These are phyloP conservation scores for Ochropleura plecta DNA, from an alignment of 2,888 invertebrate species.

Conservation along the genomic window DNA sequence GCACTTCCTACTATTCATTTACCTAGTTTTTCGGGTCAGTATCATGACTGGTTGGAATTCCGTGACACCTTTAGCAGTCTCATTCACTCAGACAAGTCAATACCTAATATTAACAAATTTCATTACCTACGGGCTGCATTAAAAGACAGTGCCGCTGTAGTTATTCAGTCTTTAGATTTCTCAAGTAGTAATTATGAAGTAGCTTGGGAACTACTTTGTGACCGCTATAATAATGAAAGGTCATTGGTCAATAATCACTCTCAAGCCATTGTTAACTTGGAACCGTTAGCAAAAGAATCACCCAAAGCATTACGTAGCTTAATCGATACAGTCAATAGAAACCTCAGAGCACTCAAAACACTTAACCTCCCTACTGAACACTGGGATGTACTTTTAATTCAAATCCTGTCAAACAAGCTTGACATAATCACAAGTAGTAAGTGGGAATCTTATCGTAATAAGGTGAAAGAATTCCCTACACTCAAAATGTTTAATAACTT, in stretches of 20 bases:
- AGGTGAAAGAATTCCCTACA: slow-evolving; percentile 16
- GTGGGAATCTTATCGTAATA: slow-evolving; percentile 13
- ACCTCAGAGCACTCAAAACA: slow-evolving; percentile 8
- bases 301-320: neutral
- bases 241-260: slow-evolving; percentile 2
- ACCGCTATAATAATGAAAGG: slow-evolving; percentile 4
- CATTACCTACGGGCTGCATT: neutral
- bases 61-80: slow-evolving; percentile 3
- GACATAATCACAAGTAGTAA: slow-evolving; percentile 4
- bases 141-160: slow-evolving; percentile 5
- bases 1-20: neutral
- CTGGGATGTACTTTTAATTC: slow-evolving; percentile 7
- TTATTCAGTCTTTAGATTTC: neutral
- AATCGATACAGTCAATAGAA: slow-evolving; percentile 8
- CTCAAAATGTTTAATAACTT: slow-evolving; percentile 12
- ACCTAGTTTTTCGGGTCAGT: slow-evolving; percentile 5
- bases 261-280: slow-evolving; percentile 6
- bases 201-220: slow-evolving; percentile 4
- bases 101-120: neutral
- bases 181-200: neutral
- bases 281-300: slow-evolving; percentile 3
- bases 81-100: neutral
- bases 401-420: slow-evolving; percentile 6
- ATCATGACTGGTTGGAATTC: slow-evolving; percentile 11
- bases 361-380: slow-evolving; percentile 2